Base-by-base conservation (phyloP, 2,113 vertebrate species). In the Dicaeum eximium region DNA sequence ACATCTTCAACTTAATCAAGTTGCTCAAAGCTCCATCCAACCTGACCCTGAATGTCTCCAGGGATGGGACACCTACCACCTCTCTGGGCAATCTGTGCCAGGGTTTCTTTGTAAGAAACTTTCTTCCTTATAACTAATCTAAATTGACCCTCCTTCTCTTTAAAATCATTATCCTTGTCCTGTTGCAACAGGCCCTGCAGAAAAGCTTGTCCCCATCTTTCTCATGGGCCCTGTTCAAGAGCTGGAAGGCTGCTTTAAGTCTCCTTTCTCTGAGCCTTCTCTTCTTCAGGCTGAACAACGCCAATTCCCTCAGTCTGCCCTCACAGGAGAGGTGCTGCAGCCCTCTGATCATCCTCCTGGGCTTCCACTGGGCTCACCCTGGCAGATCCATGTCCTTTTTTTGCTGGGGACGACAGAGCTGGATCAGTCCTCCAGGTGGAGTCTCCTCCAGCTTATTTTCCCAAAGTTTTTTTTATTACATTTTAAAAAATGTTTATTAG, bases 51-150 rank as follows among this genome's bases (percentile, higher is more conserved):
- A 74, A n/a, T 13, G 4, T 54, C 67, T 47, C 54, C 30, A 54
- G 14, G 11, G 3, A 9, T 42, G 40, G 2, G 14, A 4, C 15
- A 54, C 27, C 38, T 30, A 35, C 13, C 20, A 27, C 4, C 9
- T 45, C 20, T 20, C 38, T 25, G 28, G 20, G 28, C 7, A 67
- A 45, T 13, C 10, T n/a, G n/a, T 53, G 24, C 4, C 30, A 25
- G 20, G 4, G 3, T 0, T 24, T 40, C 27, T 38, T 38, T 13
- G 5, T 27, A 15, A 35, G 74, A 45, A 19, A 5, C 3, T 30
- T 40, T 74, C 16, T 60, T 67, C 24, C 11, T 35, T 35, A 13
- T 27, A 54, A 35, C 11, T 47, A 35, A 61, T 18, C 23, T 13
- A 75, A 75, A 69, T 3, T 4, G 4, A 19, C 14, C 2, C 8